Conservation (phyloP, 2,797 vertebrate genomes). For the Eptatretus atami region DNA sequence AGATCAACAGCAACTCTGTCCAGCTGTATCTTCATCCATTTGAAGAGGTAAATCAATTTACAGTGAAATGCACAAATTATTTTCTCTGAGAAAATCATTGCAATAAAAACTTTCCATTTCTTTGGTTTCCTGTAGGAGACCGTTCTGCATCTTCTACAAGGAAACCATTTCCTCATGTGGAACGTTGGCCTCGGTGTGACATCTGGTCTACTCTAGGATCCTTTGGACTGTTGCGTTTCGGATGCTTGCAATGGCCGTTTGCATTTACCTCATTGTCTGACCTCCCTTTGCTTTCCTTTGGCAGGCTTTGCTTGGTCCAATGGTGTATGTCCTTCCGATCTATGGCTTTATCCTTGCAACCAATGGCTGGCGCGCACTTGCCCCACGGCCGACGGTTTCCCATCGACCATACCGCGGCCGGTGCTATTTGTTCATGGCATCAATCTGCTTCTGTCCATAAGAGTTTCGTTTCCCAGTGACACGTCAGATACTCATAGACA, state of each 20-base stretch:
- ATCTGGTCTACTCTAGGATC: neutral
- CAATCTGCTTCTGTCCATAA: conserved; percentile 63
- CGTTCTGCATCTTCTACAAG: conserved; percentile 2
- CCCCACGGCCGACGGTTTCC: neutral
- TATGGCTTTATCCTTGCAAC: neutral
- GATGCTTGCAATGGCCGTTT: neutral
- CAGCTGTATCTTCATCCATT: no score
- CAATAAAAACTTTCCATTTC: neutral
- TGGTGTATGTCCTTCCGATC: neutral
- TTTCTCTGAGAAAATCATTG: neutral
- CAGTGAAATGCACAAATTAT: no score
- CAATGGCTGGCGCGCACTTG: neutral
- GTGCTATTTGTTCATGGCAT: conserved; percentile 66
- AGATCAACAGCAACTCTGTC: no score
- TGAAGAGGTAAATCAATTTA: no score
- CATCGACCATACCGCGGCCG: conserved; percentile 13
- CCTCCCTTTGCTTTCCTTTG: neutral
- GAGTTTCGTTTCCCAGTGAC: conserved; percentile 86
- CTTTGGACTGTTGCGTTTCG: neutral
- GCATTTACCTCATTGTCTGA: neutral
- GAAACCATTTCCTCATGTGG: neutral
- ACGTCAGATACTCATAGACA: conserved; percentile 74
- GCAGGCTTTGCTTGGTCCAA: neutral
- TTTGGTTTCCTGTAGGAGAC: neutral
- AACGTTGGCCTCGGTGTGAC: neutral